Conservation (phyloP, 2,797 vertebrate species). For the Typhlichthys eigenmanni region DNA sequence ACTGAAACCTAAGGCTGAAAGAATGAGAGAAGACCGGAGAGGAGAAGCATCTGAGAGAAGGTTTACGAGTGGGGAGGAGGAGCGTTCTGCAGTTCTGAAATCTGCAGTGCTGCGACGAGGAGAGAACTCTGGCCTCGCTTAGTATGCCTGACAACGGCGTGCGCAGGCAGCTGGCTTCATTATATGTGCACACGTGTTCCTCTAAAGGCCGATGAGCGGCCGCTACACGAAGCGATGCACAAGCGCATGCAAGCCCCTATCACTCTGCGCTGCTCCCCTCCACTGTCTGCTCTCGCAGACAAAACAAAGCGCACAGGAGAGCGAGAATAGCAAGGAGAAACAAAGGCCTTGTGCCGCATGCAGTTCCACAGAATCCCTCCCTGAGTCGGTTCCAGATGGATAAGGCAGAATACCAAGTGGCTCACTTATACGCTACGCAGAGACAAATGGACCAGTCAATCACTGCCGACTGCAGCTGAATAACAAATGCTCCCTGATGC, state of each 20-base stretch:
- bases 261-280: conserved; percentile 13
- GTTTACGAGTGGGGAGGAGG: background rate
- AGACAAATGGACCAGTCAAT: conserved; percentile 78
- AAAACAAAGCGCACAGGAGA: conserved; percentile 15
- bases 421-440: conserved; percentile 68
- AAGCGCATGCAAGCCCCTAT: conserved; percentile 20
- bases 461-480: conserved; percentile 64
- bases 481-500: conserved; percentile 57
- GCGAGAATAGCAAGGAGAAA: conserved; percentile 28
- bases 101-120: conserved; percentile 46
- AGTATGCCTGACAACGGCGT: conserved; percentile 61
- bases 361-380: conserved; percentile 65
- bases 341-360: conserved; percentile 46
- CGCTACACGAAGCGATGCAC: conserved; percentile 36
- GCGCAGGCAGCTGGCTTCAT: conserved; percentile 58
- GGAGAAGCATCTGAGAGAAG: conserved; percentile 16
- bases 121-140: conserved; percentile 46
- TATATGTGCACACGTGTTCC: conserved; percentile 43
- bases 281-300: conserved; percentile 28
- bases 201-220: conserved; percentile 28
- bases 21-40: conserved; percentile 19
- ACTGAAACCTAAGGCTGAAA: background rate
- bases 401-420: conserved; percentile 75
- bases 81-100: conserved; percentile 20
- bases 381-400: conserved; percentile 68